These are phyloP conservation scores for Musca domestica DNA, from an alignment of 1,140 invertebrate genomes.

Conservation along the genomic window DNA sequence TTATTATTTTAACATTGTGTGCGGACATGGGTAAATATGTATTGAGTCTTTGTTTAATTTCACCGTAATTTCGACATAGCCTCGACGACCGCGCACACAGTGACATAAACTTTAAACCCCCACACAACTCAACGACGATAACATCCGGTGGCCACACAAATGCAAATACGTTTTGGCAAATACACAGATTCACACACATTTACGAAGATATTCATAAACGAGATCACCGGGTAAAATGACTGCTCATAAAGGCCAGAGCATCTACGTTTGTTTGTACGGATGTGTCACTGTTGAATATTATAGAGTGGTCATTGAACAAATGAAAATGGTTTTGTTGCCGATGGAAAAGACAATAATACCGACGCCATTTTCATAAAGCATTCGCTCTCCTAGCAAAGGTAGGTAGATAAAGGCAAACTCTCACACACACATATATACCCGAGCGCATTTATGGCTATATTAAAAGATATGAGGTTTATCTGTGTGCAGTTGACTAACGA, in stretches of 20 bases:
- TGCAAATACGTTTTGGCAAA: background rate
- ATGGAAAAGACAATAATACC: background rate
- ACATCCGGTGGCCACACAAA: background rate
- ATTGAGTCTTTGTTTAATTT: slow-evolving; percentile 5
- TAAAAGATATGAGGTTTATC: too few relatives aligned
- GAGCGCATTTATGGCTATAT: too few relatives aligned
- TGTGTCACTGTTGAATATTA: background rate
- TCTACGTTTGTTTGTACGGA: background rate
- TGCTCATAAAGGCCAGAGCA: too few relatives aligned
- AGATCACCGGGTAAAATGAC: too few relatives aligned
- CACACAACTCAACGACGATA: background rate
- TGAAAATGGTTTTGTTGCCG: background rate
- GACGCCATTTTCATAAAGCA: background rate
- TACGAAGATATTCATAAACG: background rate
- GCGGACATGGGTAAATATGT: slow-evolving; percentile 1
- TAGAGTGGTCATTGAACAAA: background rate
- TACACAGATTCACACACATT: background rate
- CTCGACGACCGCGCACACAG: background rate
- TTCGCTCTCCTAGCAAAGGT: too few relatives aligned
- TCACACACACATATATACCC: background rate
- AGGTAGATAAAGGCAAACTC: background rate
- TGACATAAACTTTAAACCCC: background rate
- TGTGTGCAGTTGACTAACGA: too few relatives aligned
- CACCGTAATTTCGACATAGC: background rate
- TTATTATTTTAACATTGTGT: slow-evolving; percentile 14